Evolutionary conservation across 2,113 vertebrate genomes (phyloP), one percentile per base, ranked within the genome.

Genomic region (Mandrillus leucophaeus): DNA sequence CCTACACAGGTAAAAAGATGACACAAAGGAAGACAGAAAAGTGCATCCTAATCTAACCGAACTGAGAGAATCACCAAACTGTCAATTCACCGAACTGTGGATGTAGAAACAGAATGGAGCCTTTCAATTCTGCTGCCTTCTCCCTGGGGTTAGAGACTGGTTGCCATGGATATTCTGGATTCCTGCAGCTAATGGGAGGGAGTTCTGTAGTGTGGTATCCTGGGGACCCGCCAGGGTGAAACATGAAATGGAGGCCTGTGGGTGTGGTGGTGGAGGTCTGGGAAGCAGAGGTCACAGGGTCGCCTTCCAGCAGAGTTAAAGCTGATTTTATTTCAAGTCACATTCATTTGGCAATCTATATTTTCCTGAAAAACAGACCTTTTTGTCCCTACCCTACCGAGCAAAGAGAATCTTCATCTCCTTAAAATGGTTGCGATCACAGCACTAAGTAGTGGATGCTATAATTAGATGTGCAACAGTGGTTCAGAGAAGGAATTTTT

Each of bases 111-210:
- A 99, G 99, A 99, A 99, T 98, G 98, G 99, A 99, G 99, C 98
- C 98, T 99, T 99, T 99, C 99, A 99, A 97, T 99, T 99, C 98
- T 92, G 98, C 99, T 98, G 98, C 99, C 99, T 99, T 99, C 99
- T 99, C 99, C 99, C 99, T 97, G 98, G 99, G 98, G 99, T 99
- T 99, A 99, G 99, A 99, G 99, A 98, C 98, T 11, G 98, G 99
- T 99, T 99, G 99, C 99, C 99, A 99, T 99, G 99, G 99, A 99
- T 99, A 99, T 99, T 98, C 98, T 99, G 98, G 99, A 99, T 99
- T 99, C 99, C 99, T 99, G 99, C 99, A 99, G 99, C 99, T 99
- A 99, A 99, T 99, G 98, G 99, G 99, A 99, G 99, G 99, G 99
- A 99, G 99, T 99, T 98, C 93, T 99, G 99, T 99, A 99, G 99